Percentiles rank a stretch among this genome's conserved stretches.
Conservation (phyloP, 1,140 invertebrate genomes). For the Atta texana region DNA sequence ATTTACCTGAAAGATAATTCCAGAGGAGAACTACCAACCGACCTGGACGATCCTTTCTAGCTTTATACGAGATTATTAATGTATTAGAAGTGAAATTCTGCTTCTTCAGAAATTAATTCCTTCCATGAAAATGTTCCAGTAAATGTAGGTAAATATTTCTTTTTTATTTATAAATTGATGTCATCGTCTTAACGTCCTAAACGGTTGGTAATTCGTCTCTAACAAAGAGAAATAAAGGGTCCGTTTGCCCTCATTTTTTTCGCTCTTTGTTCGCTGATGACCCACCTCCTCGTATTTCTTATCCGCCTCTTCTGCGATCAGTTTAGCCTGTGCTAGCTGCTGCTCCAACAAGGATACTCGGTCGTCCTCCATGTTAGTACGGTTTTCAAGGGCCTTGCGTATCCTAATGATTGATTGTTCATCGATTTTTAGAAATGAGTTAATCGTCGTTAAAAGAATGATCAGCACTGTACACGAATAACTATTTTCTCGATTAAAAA, state of each 20-base stretch:
- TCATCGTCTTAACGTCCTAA: constrained; percentile 10
- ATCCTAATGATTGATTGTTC: constrained; percentile 90
- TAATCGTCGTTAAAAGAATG: constrained; percentile 77
- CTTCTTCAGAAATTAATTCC: neutral
- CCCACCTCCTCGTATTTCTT: constrained; percentile 99
- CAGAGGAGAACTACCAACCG: neutral
- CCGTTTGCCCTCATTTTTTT: neutral
- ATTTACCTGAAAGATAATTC: constrained; percentile 55
- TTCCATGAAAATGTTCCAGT: neutral
- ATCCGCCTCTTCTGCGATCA: constrained; percentile 99
- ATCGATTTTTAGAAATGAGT: constrained; percentile 74
- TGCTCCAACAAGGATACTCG: constrained; percentile 97
- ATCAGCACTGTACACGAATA: constrained; percentile 8
- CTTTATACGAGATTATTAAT: neutral
- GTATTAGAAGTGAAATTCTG: neutral
- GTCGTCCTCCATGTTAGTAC: constrained; percentile 99
- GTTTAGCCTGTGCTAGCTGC: constrained; percentile 97
- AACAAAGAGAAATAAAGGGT: constrained; percentile 17
- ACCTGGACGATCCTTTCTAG: neutral
- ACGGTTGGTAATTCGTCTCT: constrained; percentile 29
- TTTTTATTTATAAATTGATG: neutral
- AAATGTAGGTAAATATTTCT: neutral
- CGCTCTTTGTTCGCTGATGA: constrained; percentile 75
- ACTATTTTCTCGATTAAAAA: neutral
- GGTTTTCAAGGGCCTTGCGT: constrained; percentile 99